Percentiles rank a stretch among this genome's conserved stretches.
Evolutionary conservation across 2,113 vertebrate species (phyloP).

Genomic region (Elanus axillaris): DNA sequence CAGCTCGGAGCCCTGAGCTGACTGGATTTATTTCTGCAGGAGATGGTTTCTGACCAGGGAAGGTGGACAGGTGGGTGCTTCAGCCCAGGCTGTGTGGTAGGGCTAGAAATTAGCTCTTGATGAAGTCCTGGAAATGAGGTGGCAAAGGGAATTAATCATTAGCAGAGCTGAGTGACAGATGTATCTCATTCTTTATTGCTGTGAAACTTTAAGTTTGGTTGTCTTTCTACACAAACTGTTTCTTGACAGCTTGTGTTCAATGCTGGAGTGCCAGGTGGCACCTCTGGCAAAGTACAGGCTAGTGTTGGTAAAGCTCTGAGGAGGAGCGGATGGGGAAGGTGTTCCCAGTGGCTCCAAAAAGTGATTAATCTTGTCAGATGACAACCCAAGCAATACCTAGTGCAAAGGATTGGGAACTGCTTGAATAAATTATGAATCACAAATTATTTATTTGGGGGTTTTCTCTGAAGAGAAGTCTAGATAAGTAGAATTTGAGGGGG

Average conservation of each 20-base stretch:
- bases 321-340: background rate
- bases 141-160: background rate
- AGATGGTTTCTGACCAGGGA: background rate
- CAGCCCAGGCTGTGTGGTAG: background rate
- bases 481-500: background rate
- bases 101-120: background rate
- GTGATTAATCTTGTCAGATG: background rate
- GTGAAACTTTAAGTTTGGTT: background rate
- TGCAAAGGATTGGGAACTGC: background rate
- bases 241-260: background rate
- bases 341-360: background rate
- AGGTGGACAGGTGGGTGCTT: background rate
- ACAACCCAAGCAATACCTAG: background rate
- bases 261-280: background rate
- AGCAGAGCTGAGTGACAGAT: constrained; percentile 1
- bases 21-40: background rate
- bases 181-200: background rate
- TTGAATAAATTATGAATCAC: constrained; percentile 13
- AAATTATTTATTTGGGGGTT: background rate
- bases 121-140: background rate
- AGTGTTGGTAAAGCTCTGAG: background rate
- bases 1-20: background rate
- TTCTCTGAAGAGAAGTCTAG: background rate
- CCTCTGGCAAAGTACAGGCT: too few relatives aligned
- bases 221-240: background rate